Conservation (phyloP, 2,113 vertebrate species). For the Furnarius figulus region DNA sequence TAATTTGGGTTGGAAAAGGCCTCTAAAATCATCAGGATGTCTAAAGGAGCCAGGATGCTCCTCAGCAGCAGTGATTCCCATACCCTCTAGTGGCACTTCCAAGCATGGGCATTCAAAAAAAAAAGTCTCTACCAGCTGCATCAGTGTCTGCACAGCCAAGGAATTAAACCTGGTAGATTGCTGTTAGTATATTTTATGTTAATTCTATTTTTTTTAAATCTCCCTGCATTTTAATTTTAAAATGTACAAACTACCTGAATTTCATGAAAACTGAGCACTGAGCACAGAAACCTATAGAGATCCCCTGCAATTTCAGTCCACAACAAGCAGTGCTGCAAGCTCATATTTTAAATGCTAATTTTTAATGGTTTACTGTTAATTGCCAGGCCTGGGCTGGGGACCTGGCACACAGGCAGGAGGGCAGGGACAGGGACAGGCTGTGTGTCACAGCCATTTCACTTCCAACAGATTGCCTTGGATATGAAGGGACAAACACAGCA, state of each 20-base stretch:
- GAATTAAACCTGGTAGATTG: not conserved
- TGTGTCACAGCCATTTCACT: rapidly evolving
- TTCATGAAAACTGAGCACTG: not conserved
- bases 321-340: not conserved
- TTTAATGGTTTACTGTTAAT: not conserved
- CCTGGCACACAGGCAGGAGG: not conserved
- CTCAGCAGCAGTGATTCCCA: not conserved
- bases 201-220: not conserved
- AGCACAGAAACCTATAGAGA: not conserved
- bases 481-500: not conserved
- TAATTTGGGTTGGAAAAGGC: not conserved
- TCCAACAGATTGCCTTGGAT: not conserved
- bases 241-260: not conserved
- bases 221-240: not conserved
- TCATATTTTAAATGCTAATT: not conserved
- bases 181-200: not conserved
- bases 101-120: not conserved
- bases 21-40: not conserved
- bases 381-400: not conserved
- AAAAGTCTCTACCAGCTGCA: not conserved
- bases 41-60: not conserved
- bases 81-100: slow-evolving; percentile 42
- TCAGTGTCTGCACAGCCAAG: not conserved
- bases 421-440: not conserved
- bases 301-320: not conserved